Conservation (phyloP, 2,797 vertebrate species). For the Scolopax bukidnonensis region DNA sequence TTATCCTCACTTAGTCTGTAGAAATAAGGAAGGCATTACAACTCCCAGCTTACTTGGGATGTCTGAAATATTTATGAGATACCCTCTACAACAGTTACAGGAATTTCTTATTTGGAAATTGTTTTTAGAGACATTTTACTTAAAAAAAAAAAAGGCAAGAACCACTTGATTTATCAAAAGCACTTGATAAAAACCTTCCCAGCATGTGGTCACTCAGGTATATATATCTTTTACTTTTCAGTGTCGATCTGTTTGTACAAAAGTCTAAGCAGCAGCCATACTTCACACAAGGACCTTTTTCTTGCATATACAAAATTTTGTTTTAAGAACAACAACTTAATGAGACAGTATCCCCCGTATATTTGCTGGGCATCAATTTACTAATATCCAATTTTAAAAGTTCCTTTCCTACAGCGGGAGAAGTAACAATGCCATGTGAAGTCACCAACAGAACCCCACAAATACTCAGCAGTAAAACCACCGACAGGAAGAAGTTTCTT, state of each 20-base stretch:
- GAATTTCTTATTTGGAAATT: neutral
- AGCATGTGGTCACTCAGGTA: neutral
- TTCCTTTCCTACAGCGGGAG: neutral
- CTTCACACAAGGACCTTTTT: neutral
- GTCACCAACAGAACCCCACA: neutral
- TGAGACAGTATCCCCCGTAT: neutral
- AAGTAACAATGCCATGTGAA: neutral
- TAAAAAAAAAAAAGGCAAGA: neutral
- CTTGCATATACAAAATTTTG: neutral
- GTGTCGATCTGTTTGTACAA: neutral
- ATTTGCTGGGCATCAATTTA: neutral
- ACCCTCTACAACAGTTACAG: neutral
- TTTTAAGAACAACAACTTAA: neutral
- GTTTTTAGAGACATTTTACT: neutral
- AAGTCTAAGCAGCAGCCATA: neutral
- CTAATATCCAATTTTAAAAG: neutral
- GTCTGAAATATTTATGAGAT: conserved; percentile 15
- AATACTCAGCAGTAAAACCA: neutral
- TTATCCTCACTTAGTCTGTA: neutral
- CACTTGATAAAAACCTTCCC: neutral
- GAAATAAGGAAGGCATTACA: conserved; percentile 27
- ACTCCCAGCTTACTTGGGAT: neutral
- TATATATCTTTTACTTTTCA: neutral
- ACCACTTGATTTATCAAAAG: neutral
- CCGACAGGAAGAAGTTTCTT: neutral